A percentile compares a stretch with the other conserved stretches of the same genome.
Evolutionary conservation across 1,140 invertebrate species (phyloP).

Genomic region (Zaprionus inermis): DNA sequence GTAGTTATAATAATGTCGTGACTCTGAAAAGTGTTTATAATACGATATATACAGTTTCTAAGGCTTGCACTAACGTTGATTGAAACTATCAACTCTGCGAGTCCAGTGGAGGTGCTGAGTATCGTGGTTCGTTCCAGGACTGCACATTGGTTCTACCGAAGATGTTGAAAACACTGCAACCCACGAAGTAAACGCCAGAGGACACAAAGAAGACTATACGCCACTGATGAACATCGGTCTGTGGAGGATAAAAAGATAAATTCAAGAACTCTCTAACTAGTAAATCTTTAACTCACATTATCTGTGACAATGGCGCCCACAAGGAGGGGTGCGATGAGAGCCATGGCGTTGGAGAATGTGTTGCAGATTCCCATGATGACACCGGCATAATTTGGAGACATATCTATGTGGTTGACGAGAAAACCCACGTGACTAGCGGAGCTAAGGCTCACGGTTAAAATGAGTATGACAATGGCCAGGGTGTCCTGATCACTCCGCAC

Average conservation of each 20-base stretch:
- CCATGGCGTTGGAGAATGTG: conserved; percentile 88
- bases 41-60: neutral
- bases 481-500: conserved; percentile 85
- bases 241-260: conserved; percentile 7
- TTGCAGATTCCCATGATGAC: conserved; percentile 89
- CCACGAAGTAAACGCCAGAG: conserved; percentile 88
- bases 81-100: conserved; percentile 5
- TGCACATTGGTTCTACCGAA: conserved; percentile 87
- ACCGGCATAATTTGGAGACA: conserved; percentile 90
- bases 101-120: conserved; percentile 9
- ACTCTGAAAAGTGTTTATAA: neutral
- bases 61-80: neutral
- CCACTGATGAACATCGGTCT: conserved; percentile 87
- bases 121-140: conserved; percentile 87
- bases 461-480: conserved; percentile 86
- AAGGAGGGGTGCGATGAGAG: conserved; percentile 88
- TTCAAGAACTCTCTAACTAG: neutral
- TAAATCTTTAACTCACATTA: conserved; percentile 84
- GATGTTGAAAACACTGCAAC: conserved; percentile 88
- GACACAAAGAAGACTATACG: conserved; percentile 90
- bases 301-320: conserved; percentile 88
- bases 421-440: conserved; percentile 89
- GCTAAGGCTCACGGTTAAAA: conserved; percentile 90
- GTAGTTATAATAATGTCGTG: neutral
- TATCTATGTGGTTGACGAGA: conserved; percentile 89